Evolutionary conservation across 2,113 vertebrate genomes (phyloP).

Genomic region (Sylvietta virens): DNA sequence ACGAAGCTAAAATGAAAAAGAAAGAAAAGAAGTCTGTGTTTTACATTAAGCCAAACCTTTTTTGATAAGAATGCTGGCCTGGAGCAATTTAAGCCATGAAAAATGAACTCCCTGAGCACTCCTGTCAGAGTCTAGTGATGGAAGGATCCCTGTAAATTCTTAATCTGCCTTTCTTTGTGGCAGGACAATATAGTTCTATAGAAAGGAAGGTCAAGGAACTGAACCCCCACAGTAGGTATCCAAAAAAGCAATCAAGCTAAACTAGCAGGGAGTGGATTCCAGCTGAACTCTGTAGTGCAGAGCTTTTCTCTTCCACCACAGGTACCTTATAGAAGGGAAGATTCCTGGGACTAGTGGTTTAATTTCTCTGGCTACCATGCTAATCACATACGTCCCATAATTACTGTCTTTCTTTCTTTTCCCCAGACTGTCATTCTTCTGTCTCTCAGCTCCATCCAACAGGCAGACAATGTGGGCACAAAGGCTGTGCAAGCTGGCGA

Average conservation of each 20-base stretch:
- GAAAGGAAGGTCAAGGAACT: constrained; percentile 83
- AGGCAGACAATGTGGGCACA: constrained; percentile 74
- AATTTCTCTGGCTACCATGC: constrained; percentile 93
- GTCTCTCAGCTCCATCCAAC: constrained; percentile 70
- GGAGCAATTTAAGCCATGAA: constrained; percentile 79
- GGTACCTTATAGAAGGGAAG: constrained; percentile 79
- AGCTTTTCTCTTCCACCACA: constrained; percentile 83
- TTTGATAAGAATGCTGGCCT: constrained; percentile 77
- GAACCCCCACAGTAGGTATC: constrained; percentile 83
- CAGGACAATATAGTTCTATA: constrained; percentile 80
- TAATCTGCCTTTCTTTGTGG: constrained; percentile 79
- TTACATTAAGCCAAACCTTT: constrained; percentile 72
- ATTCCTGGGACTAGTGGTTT: constrained; percentile 89
- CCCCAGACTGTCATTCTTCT: constrained; percentile 79
- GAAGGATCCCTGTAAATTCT: constrained; percentile 90
- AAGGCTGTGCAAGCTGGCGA: constrained; percentile 69
- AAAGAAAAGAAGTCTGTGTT: constrained; percentile 58
- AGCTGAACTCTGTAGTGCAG: constrained; percentile 75
- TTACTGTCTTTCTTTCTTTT: constrained; percentile 81
- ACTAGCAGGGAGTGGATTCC: constrained; percentile 86
- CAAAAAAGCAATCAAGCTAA: constrained; percentile 91
- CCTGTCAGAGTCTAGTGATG: constrained; percentile 83
- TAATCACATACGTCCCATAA: constrained; percentile 86
- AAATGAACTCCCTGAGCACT: constrained; percentile 79
- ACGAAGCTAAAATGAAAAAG: constrained; percentile 53